Evolutionary conservation across 1,140 invertebrate genomes (phyloP).

Genomic region (Leptinotarsa lineolata): DNA sequence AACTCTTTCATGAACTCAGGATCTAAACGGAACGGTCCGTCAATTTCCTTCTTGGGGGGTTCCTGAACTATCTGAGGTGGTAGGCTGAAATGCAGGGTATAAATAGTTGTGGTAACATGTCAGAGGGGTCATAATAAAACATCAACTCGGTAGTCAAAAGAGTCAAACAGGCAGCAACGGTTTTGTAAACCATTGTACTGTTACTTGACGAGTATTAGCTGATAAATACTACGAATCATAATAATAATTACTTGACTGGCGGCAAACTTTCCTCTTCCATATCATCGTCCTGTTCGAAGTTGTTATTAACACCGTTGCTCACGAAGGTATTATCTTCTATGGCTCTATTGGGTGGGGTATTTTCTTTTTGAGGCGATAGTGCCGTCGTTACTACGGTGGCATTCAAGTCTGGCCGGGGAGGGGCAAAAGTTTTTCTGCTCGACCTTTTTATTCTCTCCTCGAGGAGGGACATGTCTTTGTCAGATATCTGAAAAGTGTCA

Average conservation of each 20-base stretch:
- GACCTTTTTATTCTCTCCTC: constrained; percentile 91
- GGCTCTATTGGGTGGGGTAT: constrained; percentile 16
- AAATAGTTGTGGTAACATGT: background rate
- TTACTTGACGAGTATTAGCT: too few species aligned
- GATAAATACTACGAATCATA: too few species aligned
- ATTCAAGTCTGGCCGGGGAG: constrained; percentile 27
- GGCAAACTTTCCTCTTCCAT: constrained; percentile 33
- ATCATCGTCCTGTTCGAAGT: constrained; percentile 34
- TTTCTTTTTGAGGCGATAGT: constrained; percentile 22
- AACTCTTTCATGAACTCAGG: constrained; percentile 67
- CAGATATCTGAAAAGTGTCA: too few species aligned
- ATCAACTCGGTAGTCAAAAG: too few species aligned
- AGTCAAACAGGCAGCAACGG: too few species aligned
- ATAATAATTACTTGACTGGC: background rate
- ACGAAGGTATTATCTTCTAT: background rate
- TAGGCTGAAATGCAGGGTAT: constrained; percentile 13
- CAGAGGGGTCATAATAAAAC: too few species aligned
- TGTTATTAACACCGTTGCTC: constrained; percentile 29
- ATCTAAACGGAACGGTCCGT: constrained; percentile 74
- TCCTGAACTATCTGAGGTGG: constrained; percentile 48
- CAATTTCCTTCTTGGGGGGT: constrained; percentile 55
- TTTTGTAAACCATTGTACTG: constrained; percentile 37
- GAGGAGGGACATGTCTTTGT: constrained; percentile 70
- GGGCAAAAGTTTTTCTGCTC: constrained; percentile 60
- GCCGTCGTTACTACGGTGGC: constrained; percentile 11